Conservation (phyloP, 64 coral and sea anemone genomes). For the Trachythela sp. region DNA sequence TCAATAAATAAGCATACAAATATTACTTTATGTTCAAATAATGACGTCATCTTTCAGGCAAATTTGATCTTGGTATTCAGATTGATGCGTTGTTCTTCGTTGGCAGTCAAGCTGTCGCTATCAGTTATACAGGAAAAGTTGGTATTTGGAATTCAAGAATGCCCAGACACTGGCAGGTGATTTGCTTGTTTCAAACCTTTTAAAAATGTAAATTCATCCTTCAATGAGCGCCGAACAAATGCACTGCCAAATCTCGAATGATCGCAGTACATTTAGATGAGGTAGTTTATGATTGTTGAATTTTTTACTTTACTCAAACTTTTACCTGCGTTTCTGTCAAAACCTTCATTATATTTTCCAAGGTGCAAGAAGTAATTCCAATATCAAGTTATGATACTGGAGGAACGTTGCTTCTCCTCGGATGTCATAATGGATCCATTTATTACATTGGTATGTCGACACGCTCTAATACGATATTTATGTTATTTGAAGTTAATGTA, state of each 20-base stretch:
- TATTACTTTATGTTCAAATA: neutral
- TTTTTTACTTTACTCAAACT: too few relatives aligned
- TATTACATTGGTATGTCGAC: constrained; percentile 89
- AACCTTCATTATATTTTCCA: too few relatives aligned
- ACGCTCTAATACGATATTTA: neutral
- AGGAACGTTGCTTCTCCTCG: constrained; percentile 79
- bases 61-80: constrained; percentile 80
- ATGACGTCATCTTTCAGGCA: constrained; percentile 42
- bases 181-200: too few relatives aligned
- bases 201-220: too few relatives aligned
- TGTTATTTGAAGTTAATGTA: neutral
- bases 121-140: constrained; percentile 92
- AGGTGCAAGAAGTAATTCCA: constrained; percentile 94
- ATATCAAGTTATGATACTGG: constrained; percentile 98
- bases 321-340: too few relatives aligned
- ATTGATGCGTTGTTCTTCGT: constrained; percentile 97
- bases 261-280: too few relatives aligned
- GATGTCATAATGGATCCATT: constrained; percentile 98
- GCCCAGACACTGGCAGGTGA: constrained; percentile 95
- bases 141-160: constrained; percentile 93
- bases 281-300: too few relatives aligned
- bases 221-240: too few relatives aligned
- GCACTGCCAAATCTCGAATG: too few relatives aligned
- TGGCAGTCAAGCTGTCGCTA: constrained; percentile 83
- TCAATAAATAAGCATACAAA: too few relatives aligned